Conservation (phyloP, 1,140 invertebrate species). For the Camponotus floridanus region DNA sequence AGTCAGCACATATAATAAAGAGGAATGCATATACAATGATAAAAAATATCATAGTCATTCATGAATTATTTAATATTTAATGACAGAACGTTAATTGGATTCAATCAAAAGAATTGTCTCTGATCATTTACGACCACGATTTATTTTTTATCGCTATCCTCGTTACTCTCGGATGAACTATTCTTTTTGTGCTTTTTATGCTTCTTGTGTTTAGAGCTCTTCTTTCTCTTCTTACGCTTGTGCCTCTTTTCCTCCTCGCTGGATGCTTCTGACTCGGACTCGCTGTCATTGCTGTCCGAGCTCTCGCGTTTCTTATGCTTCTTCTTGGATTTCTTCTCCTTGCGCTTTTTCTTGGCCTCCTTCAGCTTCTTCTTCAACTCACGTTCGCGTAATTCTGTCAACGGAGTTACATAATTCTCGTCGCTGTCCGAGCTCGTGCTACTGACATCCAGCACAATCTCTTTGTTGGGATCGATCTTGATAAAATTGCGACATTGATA, state of each 20-base stretch:
- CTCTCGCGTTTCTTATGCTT: slow-evolving; percentile 75
- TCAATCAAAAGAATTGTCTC: not conserved
- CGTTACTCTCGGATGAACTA: slow-evolving; percentile 74
- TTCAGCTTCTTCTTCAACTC: slow-evolving; percentile 90
- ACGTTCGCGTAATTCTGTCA: slow-evolving; percentile 92
- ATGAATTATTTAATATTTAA: not conserved
- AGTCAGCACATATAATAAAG: not conserved
- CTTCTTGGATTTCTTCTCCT: slow-evolving; percentile 85
- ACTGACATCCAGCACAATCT: slow-evolving; percentile 97
- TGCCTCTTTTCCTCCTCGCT: slow-evolving; percentile 75
- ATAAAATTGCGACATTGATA: slow-evolving; percentile 99
- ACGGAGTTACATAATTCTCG: slow-evolving; percentile 93
- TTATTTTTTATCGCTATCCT: slow-evolving; percentile 48
- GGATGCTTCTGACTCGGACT: slow-evolving; percentile 74
- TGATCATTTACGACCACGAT: not conserved
- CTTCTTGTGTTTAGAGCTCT: slow-evolving; percentile 82
- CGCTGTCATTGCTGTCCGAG: slow-evolving; percentile 71
- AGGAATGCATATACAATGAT: not conserved
- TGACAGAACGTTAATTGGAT: not conserved
- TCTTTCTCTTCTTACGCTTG: slow-evolving; percentile 81
- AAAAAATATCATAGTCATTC: not conserved
- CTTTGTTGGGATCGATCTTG: slow-evolving; percentile 93
- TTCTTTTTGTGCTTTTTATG: slow-evolving; percentile 82
- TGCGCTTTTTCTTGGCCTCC: slow-evolving; percentile 86
- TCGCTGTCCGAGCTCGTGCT: slow-evolving; percentile 95